Evolutionary conservation across 2,797 vertebrate genomes (phyloP).

Genomic region (Enteromius trimaculatus): DNA sequence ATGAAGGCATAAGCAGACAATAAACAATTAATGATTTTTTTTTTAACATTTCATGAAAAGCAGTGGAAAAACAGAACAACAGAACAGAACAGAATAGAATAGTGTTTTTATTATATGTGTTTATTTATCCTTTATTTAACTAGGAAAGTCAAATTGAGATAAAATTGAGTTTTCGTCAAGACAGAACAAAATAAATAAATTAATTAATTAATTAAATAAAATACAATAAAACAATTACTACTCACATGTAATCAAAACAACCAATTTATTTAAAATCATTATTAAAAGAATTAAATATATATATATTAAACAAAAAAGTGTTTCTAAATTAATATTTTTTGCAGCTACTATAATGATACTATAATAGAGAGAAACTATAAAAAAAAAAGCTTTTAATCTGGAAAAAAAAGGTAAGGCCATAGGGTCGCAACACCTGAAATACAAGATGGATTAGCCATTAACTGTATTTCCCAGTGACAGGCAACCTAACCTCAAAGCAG

Average conservation of each 20-base stretch:
- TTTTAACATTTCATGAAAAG: not conserved
- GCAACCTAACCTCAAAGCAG: slow-evolving; percentile 57
- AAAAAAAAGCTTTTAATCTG: not conserved
- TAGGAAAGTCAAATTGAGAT: not conserved
- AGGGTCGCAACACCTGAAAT: slow-evolving; percentile 16
- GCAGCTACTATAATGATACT: not conserved
- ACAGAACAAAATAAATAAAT: not conserved
- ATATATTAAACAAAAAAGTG: not conserved
- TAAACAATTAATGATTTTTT: not conserved
- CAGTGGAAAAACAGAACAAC: not conserved
- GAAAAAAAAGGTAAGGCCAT: not conserved
- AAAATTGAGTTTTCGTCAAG: not conserved
- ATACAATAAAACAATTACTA: not conserved
- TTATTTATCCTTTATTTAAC: slow-evolving; percentile 2
- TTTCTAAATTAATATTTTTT: not conserved
- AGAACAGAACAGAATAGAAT: not conserved
- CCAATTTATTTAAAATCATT: not conserved
- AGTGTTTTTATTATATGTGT: not conserved
- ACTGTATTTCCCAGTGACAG: slow-evolving; percentile 51
- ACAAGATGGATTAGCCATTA: slow-evolving; percentile 24
- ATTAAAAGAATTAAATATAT: not conserved
- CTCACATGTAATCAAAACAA: not conserved
- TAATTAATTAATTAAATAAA: not conserved
- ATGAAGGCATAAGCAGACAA: not conserved
- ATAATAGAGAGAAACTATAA: not conserved